Conservation (phyloP, 37 sponge, comb jelly and placozoan genomes). For the Oscarella lobularis region DNA sequence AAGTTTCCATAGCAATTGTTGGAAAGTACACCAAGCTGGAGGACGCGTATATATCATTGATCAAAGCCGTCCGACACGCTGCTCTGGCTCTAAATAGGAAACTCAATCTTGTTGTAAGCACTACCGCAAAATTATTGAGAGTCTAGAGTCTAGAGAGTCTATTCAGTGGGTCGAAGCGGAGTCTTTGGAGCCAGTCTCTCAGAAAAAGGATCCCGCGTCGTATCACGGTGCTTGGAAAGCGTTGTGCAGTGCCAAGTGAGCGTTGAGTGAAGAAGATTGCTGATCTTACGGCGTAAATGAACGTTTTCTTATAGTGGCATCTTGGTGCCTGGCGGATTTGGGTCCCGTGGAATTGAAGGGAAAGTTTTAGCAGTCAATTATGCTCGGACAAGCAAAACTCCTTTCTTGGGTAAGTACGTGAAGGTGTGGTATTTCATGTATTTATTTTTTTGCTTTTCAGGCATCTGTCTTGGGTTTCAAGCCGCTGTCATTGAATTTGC, state of each 20-base stretch:
- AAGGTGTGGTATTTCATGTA: background rate
- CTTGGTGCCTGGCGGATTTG: constrained; percentile 89
- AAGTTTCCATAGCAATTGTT: constrained; percentile 78
- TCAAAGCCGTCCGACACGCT: constrained; percentile 81
- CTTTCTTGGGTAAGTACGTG: constrained; percentile 37
- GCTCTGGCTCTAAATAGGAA: constrained; percentile 48
- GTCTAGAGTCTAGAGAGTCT: background rate
- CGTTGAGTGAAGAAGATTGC: background rate
- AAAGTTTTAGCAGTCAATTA: constrained; percentile 64
- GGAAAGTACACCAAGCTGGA: constrained; percentile 85
- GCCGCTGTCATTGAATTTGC: constrained; percentile 90
- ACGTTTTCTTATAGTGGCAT: constrained; percentile 43
- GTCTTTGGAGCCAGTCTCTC: constrained; percentile 41
- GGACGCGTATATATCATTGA: constrained; percentile 79
- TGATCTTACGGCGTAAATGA: background rate
- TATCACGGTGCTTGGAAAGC: constrained; percentile 75
- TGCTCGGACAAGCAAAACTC: constrained; percentile 35
- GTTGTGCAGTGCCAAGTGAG: constrained; percentile 45
- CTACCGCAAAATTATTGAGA: background rate
- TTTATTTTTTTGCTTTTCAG: constrained; percentile 16
- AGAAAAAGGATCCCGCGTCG: constrained; percentile 39
- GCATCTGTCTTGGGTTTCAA: constrained; percentile 94
- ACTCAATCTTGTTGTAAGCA: constrained; percentile 19
- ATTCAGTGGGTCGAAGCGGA: constrained; percentile 70
- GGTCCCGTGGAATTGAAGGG: constrained; percentile 68